A percentile compares a stretch with the other conserved stretches of the same genome.
phyloP scores from a whole-genome alignment of 1,140 invertebrate genomes.

The Camponotus floridanus region DNA sequence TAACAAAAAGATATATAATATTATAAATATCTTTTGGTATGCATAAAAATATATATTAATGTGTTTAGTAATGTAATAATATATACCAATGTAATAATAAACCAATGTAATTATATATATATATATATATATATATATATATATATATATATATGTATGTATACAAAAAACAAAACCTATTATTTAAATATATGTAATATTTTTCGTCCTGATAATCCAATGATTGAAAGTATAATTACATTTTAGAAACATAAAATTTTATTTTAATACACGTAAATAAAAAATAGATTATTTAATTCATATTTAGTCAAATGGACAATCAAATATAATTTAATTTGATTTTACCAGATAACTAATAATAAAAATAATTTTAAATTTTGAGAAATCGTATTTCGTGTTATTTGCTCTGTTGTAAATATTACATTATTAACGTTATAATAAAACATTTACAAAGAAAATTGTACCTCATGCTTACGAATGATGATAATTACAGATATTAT shows the following conservation, averaged over 20 bases:
- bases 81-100: neutral
- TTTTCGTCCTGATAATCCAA: neutral
- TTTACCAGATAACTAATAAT: neutral
- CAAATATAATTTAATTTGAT: neutral
- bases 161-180: neutral
- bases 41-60: neutral
- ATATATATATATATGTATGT: neutral
- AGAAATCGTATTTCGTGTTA: neutral
- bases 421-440: neutral
- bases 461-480: neutral
- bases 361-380: neutral
- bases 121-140: neutral
- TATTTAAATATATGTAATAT: no score
- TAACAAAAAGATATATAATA: neutral
- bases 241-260: no score
- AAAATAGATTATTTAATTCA: no score
- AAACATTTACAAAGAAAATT: neutral
- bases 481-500: slow-evolving; percentile 19
- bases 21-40: neutral
- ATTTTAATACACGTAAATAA: no score
- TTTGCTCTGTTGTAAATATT: neutral
- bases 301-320: neutral
- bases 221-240: no score
- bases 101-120: no score
- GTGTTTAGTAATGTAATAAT: neutral